Percentiles rank a stretch among this genome's conserved stretches.
Evolutionary conservation across 2,797 vertebrate genomes (phyloP).

Genomic region (Vultur gryphus): DNA sequence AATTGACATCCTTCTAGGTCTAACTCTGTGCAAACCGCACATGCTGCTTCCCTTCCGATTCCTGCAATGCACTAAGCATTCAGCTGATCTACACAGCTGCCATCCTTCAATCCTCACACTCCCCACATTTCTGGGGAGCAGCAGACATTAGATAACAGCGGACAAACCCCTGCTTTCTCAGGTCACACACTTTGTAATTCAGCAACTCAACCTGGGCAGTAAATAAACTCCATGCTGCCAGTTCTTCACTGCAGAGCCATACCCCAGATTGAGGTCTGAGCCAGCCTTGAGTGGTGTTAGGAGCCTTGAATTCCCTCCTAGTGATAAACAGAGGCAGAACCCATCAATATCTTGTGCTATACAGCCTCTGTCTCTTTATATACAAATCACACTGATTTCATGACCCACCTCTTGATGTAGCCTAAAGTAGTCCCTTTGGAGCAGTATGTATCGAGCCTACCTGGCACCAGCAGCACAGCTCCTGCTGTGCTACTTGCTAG

Average conservation of each 20-base stretch:
- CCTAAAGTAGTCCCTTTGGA: neutral
- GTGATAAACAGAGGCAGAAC: neutral
- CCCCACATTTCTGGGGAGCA: neutral
- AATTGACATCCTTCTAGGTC: neutral
- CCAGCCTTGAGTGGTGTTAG: neutral
- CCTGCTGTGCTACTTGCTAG: neutral
- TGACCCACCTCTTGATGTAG: neutral
- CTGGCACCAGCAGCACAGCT: neutral
- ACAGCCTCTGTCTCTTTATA: neutral
- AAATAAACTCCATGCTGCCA: neutral
- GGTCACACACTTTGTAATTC: neutral
- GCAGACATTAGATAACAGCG: neutral
- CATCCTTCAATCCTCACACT: too few species aligned
- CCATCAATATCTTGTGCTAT: neutral
- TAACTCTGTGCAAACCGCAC: too few species aligned
- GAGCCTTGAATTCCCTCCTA: neutral
- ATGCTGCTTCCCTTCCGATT: neutral
- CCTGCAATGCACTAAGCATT: accelerated
- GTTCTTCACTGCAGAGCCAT: neutral
- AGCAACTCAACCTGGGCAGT: neutral
- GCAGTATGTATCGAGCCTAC: neutral
- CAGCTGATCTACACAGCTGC: neutral
- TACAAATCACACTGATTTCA: neutral
- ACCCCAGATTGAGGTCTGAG: neutral
- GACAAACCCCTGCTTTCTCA: neutral